Evolutionary conservation across 2,888 invertebrate genomes (phyloP).

Genomic region (Thymelicus lineola): DNA sequence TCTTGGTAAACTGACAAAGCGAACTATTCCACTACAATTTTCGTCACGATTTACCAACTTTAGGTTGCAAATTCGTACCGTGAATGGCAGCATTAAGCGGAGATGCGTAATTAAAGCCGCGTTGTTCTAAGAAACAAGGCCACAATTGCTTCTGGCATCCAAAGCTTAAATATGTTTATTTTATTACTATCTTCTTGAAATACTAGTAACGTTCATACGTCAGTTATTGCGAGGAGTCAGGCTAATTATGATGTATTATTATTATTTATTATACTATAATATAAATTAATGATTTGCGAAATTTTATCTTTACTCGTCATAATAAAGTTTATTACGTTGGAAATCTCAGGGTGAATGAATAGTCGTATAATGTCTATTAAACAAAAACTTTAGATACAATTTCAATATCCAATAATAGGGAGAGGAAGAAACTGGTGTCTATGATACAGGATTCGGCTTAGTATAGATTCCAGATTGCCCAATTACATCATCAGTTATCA

Average conservation of each 20-base stretch:
- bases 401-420: no score
- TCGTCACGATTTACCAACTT: constrained; percentile 30
- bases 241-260: constrained; percentile 15
- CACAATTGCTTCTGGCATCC: constrained; percentile 38
- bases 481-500: no score
- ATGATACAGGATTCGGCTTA: no score
- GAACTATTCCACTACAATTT: constrained; percentile 26
- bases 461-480: no score
- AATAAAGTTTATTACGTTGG: no score
- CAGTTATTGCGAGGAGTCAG: constrained; percentile 28
- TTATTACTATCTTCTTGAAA: constrained; percentile 23
- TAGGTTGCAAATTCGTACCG: constrained; percentile 34
- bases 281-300: constrained; percentile 4
- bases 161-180: constrained; percentile 41
- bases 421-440: no score
- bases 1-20: constrained; percentile 5
- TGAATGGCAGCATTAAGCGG: constrained; percentile 33
- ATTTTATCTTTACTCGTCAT: neutral
- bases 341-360: no score
- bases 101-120: constrained; percentile 39
- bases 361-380: no score
- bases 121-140: constrained; percentile 39
- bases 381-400: no score
- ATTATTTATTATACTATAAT: no score
- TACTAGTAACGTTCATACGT: constrained; percentile 17